Percentiles rank a stretch among this genome's conserved stretches.
Conservation (phyloP, 2,113 vertebrate genomes). For the Coptodon bakossiorum region DNA sequence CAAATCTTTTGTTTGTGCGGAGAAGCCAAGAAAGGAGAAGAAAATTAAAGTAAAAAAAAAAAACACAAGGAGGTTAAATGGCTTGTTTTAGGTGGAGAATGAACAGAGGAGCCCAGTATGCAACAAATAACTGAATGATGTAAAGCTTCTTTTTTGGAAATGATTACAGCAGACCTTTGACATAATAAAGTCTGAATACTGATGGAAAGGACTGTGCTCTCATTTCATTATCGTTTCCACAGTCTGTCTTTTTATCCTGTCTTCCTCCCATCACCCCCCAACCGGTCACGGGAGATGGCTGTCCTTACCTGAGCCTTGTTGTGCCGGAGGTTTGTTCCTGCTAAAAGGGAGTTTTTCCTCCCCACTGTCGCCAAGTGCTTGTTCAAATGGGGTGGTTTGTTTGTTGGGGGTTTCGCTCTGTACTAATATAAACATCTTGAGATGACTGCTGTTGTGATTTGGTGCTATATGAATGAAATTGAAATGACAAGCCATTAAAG, state of each 20-base stretch:
- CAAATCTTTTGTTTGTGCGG: background rate
- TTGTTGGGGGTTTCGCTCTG: background rate
- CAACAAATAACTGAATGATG: background rate
- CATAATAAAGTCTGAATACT: background rate
- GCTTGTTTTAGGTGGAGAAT: background rate
- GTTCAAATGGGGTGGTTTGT: background rate
- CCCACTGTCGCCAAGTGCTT: background rate
- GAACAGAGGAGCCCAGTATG: background rate
- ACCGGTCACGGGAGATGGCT: background rate
- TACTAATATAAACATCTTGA: background rate
- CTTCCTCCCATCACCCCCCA: background rate
- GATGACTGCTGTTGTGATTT: background rate
- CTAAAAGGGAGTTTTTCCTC: background rate
- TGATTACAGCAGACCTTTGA: background rate
- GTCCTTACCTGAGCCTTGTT: background rate
- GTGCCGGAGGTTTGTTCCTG: background rate
- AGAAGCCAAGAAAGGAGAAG: background rate
- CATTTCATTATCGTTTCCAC: background rate
- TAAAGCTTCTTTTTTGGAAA: background rate
- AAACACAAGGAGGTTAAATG: background rate
- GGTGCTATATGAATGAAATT: background rate
- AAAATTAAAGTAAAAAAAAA: background rate
- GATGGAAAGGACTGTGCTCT: background rate
- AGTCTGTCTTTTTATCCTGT: background rate
- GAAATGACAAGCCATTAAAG: background rate